Conservation (phyloP, 2,113 vertebrate genomes). For the Syngnathus scovelli region DNA sequence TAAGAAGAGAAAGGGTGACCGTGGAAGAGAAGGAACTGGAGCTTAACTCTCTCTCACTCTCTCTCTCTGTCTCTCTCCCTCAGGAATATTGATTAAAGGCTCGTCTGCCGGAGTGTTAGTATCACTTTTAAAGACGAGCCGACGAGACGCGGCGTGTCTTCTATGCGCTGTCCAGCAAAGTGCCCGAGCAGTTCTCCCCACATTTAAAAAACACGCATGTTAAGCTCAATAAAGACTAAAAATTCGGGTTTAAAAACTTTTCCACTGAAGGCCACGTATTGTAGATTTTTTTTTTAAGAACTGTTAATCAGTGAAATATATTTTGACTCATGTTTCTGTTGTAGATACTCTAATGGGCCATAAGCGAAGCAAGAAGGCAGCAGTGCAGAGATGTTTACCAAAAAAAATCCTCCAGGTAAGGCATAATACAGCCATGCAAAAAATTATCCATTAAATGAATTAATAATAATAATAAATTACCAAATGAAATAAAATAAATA, state of each 20-base stretch:
- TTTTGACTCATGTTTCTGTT: neutral
- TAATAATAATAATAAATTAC: no score
- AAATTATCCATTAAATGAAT: no score
- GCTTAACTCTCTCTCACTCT: slow-evolving; percentile 43
- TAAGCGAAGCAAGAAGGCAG: slow-evolving; percentile 48
- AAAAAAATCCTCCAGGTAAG: slow-evolving; percentile 74
- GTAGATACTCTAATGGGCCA: slow-evolving; percentile 74
- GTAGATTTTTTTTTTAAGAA: no score
- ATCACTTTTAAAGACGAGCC: neutral
- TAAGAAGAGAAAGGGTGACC: slow-evolving; percentile 13
- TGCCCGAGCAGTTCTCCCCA: neutral
- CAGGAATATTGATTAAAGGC: slow-evolving; percentile 1
- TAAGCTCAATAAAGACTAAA: no score
- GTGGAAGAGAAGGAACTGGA: slow-evolving; percentile 26
- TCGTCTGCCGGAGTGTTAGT: neutral
- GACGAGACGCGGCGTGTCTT: neutral
- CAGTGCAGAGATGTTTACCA: slow-evolving; percentile 75
- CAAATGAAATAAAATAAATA: no score
- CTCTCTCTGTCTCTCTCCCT: slow-evolving; percentile 4
- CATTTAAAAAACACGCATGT: no score
- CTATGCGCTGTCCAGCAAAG: neutral
- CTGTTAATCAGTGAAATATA: neutral
- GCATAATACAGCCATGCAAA: neutral
- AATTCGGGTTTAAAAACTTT: no score
- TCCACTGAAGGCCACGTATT: no score